Evolutionary conservation across 2,797 vertebrate species (phyloP), one percentile per base, ranked within the genome.

Genomic region (Sebastolobus altivelis): DNA sequence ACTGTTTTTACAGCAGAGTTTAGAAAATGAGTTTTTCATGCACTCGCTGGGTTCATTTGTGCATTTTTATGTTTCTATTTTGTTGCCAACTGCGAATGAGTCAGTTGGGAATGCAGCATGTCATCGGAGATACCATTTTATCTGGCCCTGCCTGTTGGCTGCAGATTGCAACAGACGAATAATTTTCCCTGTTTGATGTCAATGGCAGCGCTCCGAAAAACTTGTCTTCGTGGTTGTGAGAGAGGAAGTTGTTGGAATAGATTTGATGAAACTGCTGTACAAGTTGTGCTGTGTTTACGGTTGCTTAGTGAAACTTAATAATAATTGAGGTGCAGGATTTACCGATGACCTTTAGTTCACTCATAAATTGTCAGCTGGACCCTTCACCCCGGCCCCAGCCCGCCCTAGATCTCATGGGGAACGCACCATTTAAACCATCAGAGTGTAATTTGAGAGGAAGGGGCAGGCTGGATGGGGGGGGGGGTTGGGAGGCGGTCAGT

Each of bases 351-450:
- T 95, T 92, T 84, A 81, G 77, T 75, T 82, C 91, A 92, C 91
- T 90, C 83, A 54, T 88, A 90, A 90, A 92, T 85, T 75, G 85
- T 78, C 89, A 90, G 81, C 90, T 85, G 85, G 89, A 89, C 89
- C 89, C 85, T 86, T 93, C 86, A 90, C 88, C 89, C 74, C 10
- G 73, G 74, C 90, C 85, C 86, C 84, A 56, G 75, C 74, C 66
- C 3, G 25, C 81, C 83, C 56, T 61, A 68, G 71, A 83, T 93
- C 90, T 91, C 77, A 77, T 3, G 33, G 74, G 88, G 90, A 91
- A 87, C 31, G 75, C 79, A 80, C 81, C 92, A 90, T 92, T 93
- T 88, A 93, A 92, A 86, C 88, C 93, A 95, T 95, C 94, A 94
- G 87, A 81, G 79, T 87, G 94, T 93, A 94, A 95, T 94, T 75